Evolutionary conservation across 2,888 invertebrate genomes (phyloP).

Genomic region (Sesamia inferens): DNA sequence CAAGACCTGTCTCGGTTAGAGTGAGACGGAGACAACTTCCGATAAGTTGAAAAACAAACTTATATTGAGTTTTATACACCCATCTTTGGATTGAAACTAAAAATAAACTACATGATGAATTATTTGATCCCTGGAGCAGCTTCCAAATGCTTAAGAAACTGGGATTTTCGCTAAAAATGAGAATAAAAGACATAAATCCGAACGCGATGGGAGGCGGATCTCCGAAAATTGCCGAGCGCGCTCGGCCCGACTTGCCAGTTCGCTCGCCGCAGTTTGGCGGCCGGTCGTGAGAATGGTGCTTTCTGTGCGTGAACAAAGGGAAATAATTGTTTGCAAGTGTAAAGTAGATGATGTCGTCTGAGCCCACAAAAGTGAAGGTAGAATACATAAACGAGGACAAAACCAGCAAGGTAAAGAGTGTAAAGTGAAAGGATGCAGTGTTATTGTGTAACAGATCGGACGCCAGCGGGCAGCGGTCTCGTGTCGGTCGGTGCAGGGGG

Average conservation of each 20-base stretch:
- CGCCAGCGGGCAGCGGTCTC: slow-evolving; percentile 89
- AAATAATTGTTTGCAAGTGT: slow-evolving; percentile 84
- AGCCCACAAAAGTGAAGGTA: slow-evolving; percentile 86
- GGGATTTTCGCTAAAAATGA: slow-evolving; percentile 62
- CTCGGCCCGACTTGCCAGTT: slow-evolving; percentile 84
- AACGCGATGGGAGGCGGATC: slow-evolving; percentile 89
- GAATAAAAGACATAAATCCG: slow-evolving; percentile 75
- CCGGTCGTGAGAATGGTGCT: slow-evolving; percentile 89
- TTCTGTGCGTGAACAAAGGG: slow-evolving; percentile 87
- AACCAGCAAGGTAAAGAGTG: slow-evolving; percentile 85
- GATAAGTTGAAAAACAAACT: slow-evolving; percentile 62
- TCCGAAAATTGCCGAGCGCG: slow-evolving; percentile 84
- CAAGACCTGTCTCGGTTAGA: slow-evolving; percentile 86
- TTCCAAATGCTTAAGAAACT: slow-evolving; percentile 23
- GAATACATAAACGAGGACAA: slow-evolving; percentile 88
- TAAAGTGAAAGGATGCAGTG: slow-evolving; percentile 80
- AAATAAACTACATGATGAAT: slow-evolving; percentile 13
- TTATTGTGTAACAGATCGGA: slow-evolving; percentile 88
- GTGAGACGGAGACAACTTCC: slow-evolving; percentile 79
- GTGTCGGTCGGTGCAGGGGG: slow-evolving; percentile 88
- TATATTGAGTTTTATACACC: slow-evolving; percentile 36
- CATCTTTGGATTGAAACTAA: not conserved
- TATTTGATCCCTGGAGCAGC: slow-evolving; percentile 30
- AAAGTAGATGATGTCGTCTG: slow-evolving; percentile 89
- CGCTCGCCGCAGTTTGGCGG: slow-evolving; percentile 89